Conservation (phyloP, 1,140 invertebrate species). For the Trachelipus rathkii region DNA sequence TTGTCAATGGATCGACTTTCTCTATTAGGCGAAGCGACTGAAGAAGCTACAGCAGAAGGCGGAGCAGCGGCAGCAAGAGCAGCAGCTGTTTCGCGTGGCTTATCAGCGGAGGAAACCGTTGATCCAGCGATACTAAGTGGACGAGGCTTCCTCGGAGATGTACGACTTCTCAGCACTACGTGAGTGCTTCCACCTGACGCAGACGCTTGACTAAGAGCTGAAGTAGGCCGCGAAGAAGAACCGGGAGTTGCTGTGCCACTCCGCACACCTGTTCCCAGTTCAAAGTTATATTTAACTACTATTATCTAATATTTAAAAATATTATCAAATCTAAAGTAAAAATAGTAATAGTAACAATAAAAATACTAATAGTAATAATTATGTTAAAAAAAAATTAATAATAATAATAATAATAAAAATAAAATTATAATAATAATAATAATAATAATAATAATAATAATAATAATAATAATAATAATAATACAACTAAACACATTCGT, state of each 20-base stretch:
- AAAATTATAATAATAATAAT: no score
- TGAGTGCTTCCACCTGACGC: slow-evolving; percentile 56
- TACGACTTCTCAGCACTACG: slow-evolving; percentile 53
- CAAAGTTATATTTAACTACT: not conserved
- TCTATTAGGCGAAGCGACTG: slow-evolving; percentile 32
- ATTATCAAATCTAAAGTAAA: no score
- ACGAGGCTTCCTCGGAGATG: slow-evolving; percentile 62
- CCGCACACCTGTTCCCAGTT: slow-evolving; percentile 54
- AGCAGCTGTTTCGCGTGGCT: slow-evolving; percentile 28
- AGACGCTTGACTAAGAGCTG: slow-evolving; percentile 67
- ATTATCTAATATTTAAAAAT: no score
- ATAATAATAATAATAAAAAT: no score
- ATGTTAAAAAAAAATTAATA: no score
- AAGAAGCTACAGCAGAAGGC: not conserved
- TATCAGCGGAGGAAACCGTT: slow-evolving; percentile 54
- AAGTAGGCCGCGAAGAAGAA: slow-evolving; percentile 70
- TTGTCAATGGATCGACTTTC: slow-evolving; percentile 41
- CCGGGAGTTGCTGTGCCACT: slow-evolving; percentile 67
- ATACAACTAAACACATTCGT: no score
- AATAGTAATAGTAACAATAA: no score
- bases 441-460: no score
- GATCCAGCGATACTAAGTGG: slow-evolving; percentile 81
- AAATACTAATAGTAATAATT: no score
- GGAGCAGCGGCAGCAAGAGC: not conserved
- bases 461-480: no score